phyloP scores from a whole-genome alignment of 2,797 vertebrate genomes.

The Momotus momota region DNA sequence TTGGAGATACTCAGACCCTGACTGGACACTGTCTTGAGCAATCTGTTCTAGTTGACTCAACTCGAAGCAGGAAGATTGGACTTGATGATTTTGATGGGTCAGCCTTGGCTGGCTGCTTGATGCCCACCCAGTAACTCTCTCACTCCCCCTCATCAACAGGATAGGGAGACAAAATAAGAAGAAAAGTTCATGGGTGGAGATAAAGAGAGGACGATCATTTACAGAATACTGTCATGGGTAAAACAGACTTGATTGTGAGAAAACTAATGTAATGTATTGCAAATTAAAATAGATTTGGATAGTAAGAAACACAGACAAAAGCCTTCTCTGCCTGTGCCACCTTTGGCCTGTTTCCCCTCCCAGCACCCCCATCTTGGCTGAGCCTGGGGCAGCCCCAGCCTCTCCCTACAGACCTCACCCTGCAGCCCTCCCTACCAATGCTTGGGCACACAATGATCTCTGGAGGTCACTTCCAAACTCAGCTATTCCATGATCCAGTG shows the following conservation, averaged over 20 bases:
- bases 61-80: neutral
- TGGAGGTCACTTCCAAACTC: neutral
- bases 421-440: rapidly evolving
- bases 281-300: neutral
- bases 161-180: neutral
- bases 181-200: neutral
- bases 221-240: neutral
- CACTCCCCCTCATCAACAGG: neutral
- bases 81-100: neutral
- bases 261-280: neutral
- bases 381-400: neutral
- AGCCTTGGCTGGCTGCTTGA: neutral
- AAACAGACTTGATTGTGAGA: neutral
- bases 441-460: too few species aligned
- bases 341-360: neutral
- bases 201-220: neutral
- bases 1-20: neutral
- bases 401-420: rapidly evolving
- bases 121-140: neutral
- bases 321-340: too few species aligned
- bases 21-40: neutral
- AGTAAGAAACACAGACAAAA: neutral
- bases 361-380: neutral
- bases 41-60: neutral
- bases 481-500: neutral